A percentile compares a stretch with the other conserved stretches of the same genome.
These are phyloP conservation scores for Trachymyrmex septentrionalis DNA, from an alignment of 1,140 invertebrate genomes.

Conservation along the genomic window DNA sequence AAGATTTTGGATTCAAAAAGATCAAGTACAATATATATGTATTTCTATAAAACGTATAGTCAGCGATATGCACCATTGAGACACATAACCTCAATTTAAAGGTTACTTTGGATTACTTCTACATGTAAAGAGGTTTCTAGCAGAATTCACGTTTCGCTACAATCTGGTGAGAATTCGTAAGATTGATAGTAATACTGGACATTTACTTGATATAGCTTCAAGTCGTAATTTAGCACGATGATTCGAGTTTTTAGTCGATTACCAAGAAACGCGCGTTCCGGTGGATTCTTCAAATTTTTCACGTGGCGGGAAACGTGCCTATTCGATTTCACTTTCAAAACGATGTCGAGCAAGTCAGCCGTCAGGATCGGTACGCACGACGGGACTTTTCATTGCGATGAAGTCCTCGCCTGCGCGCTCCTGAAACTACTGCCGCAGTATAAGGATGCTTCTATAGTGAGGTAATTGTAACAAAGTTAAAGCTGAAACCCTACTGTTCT, in stretches of 20 bases:
- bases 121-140: background rate
- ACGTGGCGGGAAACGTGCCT: background rate
- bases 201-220: background rate
- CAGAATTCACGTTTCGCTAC: background rate
- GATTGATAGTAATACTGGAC: background rate
- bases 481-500: no score
- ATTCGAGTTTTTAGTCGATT: slow-evolving; percentile 20
- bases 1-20: background rate
- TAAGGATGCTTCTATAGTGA: slow-evolving; percentile 93
- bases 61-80: background rate
- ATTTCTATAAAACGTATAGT: background rate
- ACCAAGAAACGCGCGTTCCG: background rate
- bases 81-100: background rate
- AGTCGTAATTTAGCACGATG: background rate
- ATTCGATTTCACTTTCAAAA: background rate
- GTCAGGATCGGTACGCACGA: slow-evolving; percentile 92
- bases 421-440: slow-evolving; percentile 94
- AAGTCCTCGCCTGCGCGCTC: slow-evolving; percentile 97
- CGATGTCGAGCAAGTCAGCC: slow-evolving; percentile 15
- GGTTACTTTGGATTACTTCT: background rate
- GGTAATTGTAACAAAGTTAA: slow-evolving; percentile 85
- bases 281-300: background rate
- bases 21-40: background rate
- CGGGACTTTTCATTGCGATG: slow-evolving; percentile 98
- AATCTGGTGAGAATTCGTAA: slow-evolving; percentile 2